Base-by-base conservation (phyloP, 2,888 invertebrate species). In the Oscheius sp. region DNA sequence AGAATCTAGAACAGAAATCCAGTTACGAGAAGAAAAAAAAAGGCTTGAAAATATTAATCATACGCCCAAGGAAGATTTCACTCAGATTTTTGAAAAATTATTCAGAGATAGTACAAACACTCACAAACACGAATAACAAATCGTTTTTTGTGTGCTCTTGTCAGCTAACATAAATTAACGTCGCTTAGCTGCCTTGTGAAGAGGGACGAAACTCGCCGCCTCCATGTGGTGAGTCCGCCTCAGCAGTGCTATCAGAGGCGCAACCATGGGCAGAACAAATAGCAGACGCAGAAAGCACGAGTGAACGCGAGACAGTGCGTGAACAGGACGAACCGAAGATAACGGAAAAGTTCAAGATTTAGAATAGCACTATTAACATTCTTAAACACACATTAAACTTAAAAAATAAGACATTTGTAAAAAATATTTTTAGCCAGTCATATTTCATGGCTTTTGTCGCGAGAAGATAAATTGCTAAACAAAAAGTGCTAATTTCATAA, bases 241-340 rank as follows among this genome's bases (percentile, higher is more conserved):
- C n/a, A 30, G 5, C 24, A 38, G 56, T 56, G 44, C 59, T 59
- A 59, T 59, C 59, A 59, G 59, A 2, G 14, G 36, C 24, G 54
- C 54, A 26, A 33, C 41, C 41, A 59, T 56, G 56, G 56, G 38
- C 59, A 59, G 59, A 59, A 44, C 41, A 41, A 59, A 59, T 20
- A 59, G 59, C 9, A 30, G 41, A 59, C n/a, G n/a, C 9, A 38
- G 24, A 57, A 41, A 57, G 38, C 20, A 32, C 32, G 20, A 36
- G 14, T 9, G 36, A n/a, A 6, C 2, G 51, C 17, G 51, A 51
- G 32, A 51, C 50, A 26, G 28, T 22, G 49, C 14, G 20, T 8
- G 45, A 47, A 47, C 20, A 20, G 49, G 14, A 47, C 49, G 49
- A 20, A 24, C 51, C 4, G 20, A n/a, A 20, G 12, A 20, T 36